Base-by-base conservation (phyloP, 2,113 vertebrate species). In the Mobula birostris region DNA sequence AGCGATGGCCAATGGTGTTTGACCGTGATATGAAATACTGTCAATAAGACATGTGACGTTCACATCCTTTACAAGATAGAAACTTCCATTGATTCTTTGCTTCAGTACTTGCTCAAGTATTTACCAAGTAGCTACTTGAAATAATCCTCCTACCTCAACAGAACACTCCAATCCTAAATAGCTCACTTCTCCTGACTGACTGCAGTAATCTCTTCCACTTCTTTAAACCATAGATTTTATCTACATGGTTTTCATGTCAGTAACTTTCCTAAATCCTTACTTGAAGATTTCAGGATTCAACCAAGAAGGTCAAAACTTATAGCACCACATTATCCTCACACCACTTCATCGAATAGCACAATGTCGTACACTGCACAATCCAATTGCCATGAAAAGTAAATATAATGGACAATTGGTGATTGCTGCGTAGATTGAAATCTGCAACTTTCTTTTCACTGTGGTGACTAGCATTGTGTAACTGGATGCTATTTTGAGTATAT, bases 61-160 rank as follows among this genome's bases (percentile, higher is more conserved):
- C 27, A 87, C 29, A 70, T 92, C 32, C 32, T 91, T 32, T 70
- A 70, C 32, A 85, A 24, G 66, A 70, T n/a, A 36, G 17, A 72
- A 8, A 29, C 0, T 93, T 76, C 40, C 70, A 76, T 24, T 48
- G 21, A 70, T 76, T 56, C 36, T 14, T 72, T 93, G 4, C 14
- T 40, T 48, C 68, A 92, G 66, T 21, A 12, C 36, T 36, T 92
- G n/a, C 32, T 72, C 63, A 92, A 70, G 66, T 40, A 72, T 92
- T 74, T 92, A 21, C 90, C 14, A 92, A 92, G 68, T 72, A 61
- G 36, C 66, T 70, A 92, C 32, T 92, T 92, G 90, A 92, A 48
- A 72, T 92, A 92, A 92, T 40, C 68, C 90, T 72, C 32, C 40
- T 36, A 40, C 17, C 32, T 27, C 17, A 2, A 40, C 32, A 40